Evolutionary conservation across 1,140 invertebrate genomes (phyloP).

Genomic region (Anoplolepis gracilipes): DNA sequence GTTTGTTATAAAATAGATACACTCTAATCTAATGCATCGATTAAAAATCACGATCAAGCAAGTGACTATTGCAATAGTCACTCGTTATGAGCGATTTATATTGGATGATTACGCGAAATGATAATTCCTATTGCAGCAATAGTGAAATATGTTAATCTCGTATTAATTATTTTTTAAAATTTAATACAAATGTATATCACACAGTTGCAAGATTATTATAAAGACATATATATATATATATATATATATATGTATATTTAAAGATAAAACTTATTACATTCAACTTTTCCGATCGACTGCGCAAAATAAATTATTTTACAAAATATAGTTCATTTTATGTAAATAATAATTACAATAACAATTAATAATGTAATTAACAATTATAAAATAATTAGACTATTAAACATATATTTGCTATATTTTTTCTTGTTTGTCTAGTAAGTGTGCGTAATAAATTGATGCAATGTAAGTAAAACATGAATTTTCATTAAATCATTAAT

Average conservation of each 20-base stretch:
- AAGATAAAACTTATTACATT: conserved; percentile 13
- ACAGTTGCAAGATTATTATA: neutral
- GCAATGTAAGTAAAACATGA: neutral
- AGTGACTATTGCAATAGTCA: neutral
- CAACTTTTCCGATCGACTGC: neutral
- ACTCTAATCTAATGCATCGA: neutral
- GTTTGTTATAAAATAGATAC: conserved; percentile 7
- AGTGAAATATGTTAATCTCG: neutral
- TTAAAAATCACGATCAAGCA: neutral
- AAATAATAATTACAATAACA: neutral
- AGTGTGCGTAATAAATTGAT: neutral
- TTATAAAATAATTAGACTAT: neutral
- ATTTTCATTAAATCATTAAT: neutral
- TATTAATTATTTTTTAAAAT: neutral
- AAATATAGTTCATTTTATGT: neutral
- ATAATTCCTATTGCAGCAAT: neutral
- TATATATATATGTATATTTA: no score
- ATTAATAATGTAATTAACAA: neutral
- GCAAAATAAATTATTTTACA: neutral
- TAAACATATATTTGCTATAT: neutral
- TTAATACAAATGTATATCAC: neutral
- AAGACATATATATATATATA: no score
- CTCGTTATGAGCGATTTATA: neutral
- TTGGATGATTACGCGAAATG: neutral
- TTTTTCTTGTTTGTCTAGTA: neutral